Base-by-base conservation (phyloP, 2,888 invertebrate species). In the Rhingia campestris region DNA sequence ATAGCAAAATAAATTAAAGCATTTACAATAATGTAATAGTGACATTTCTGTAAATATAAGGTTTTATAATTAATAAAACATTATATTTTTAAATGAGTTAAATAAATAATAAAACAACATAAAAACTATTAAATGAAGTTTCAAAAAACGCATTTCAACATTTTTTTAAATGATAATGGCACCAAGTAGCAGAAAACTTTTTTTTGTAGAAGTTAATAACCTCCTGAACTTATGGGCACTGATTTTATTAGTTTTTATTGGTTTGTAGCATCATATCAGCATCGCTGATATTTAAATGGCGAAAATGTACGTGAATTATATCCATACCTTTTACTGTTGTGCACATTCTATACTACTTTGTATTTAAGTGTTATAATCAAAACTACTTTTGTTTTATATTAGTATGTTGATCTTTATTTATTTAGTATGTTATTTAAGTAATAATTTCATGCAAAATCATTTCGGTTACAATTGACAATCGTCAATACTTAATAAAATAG, bases 381-480 rank as follows among this genome's bases (percentile, higher is more conserved):
- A 82, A 82, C 81, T 82, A 82, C 77, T 67, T 64, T 77, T 63
- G 45, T 61, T 70, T 72, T 14, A 43, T 12, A 79, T 77, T 77
- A 82, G 79, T 77, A 58, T 66, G 14, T 56, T 39, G 39, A 7
- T 75, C 33, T 66, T 58, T 69, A 47, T 70, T 67, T 37, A 14
- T 53, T 70, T 41, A 7, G 30, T 37, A 39, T 39, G 54, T 61
- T 61, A 43, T 58, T 64, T 61, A 45, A 51, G 56, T 7, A 59
- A 51, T 33, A 59, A 30, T 47, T 53, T 7, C 80, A 80, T 80
- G 80, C 80, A 80, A 43, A 41, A 45, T 58, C 51, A 58, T 39
- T 64, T 45, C 43, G 51, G 12, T 41, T 64, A 63, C 41, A 70
- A 22, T 22, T 51, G 39, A 12, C 59, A 73, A 53, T 22, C 30